Base-by-base conservation (phyloP, 2,797 vertebrate species). In the Peromyscus eremicus region DNA sequence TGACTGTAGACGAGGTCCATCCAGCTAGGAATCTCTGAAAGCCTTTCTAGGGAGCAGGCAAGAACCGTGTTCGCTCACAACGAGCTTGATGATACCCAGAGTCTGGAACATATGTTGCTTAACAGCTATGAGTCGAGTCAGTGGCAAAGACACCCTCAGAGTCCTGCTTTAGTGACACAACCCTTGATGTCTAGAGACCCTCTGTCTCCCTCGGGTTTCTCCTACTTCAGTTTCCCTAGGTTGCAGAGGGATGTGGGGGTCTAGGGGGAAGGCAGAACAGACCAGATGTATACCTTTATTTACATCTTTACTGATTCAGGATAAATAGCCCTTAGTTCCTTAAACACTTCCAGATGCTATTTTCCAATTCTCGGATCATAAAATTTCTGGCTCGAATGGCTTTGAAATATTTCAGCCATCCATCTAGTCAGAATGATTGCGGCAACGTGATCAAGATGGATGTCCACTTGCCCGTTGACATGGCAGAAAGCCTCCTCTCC, bases 301-400 rank as follows among this genome's bases (percentile, higher is more conserved):
- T 71, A 84, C 1, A 87, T 34, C 46, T 40, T 34, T 49, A 32
- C 89, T 52, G 71, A 57, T 81, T 2, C 14, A 29, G 46, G 57
- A 60, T 46, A 89, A 89, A 96, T 71, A 82, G 90, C 46, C 60
- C 79, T 81, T 32, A 27, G 25, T 25, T 29, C 77, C 84, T 85
- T 95, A 81, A 91, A 81, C 87, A 85, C 14, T 84, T 94, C 25
- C 29, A 75, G 55, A 75, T 89, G 64, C 90, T 77, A 60, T 77
- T 91, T 96, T 93, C 77, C 75, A 89, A 29, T 57, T 92, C 75
- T 95, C 89, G 66, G 52, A 94, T 89, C 89, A 84, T 70, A 79
- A 92, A 52, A 70, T 66, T 55, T 84, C 73, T 76, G 73, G 46
- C 66, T 90, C 71, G 12, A 40, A 60, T 62, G 4, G 57, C 70